A percentile compares a stretch with the other conserved stretches of the same genome.
These are phyloP conservation scores for Cataglyphis hispanica DNA, from an alignment of 1,140 invertebrate genomes.

Conservation along the genomic window DNA sequence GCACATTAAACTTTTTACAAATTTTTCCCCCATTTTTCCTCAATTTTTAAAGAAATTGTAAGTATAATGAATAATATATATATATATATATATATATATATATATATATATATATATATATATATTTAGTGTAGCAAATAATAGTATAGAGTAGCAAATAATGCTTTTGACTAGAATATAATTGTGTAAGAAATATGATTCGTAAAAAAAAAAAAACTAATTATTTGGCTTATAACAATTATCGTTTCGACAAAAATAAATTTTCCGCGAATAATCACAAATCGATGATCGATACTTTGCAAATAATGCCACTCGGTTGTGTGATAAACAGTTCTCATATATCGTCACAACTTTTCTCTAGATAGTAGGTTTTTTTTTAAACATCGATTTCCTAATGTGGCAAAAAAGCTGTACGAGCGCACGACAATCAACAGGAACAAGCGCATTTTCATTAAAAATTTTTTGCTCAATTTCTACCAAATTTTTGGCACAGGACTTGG, in stretches of 20 bases:
- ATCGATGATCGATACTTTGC: neutral
- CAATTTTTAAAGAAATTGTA: neutral
- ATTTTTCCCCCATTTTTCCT: neutral
- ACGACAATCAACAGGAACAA: slow-evolving; percentile 44
- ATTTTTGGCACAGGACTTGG: slow-evolving; percentile 70
- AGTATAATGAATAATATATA: neutral
- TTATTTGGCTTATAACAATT: too few species aligned
- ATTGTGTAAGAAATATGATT: neutral
- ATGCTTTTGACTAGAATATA: neutral
- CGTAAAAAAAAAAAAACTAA: neutral
- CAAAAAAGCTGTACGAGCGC: slow-evolving; percentile 53
- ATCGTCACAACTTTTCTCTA: slow-evolving; percentile 32
- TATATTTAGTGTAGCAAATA: too few species aligned
- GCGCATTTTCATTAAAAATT: slow-evolving; percentile 24
- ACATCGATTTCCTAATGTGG: slow-evolving; percentile 51
- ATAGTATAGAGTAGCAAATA: too few species aligned
- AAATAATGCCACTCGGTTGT: neutral
- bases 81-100: too few species aligned
- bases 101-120: too few species aligned
- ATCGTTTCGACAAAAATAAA: neutral
- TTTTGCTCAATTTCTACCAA: slow-evolving; percentile 51
- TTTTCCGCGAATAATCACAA: neutral
- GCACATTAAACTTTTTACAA: neutral
- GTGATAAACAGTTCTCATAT: neutral
- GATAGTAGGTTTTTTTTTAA: slow-evolving; percentile 33